Evolutionary conservation across 2,888 invertebrate genomes (phyloP).

Genomic region (Synanthedon formicaeformis): DNA sequence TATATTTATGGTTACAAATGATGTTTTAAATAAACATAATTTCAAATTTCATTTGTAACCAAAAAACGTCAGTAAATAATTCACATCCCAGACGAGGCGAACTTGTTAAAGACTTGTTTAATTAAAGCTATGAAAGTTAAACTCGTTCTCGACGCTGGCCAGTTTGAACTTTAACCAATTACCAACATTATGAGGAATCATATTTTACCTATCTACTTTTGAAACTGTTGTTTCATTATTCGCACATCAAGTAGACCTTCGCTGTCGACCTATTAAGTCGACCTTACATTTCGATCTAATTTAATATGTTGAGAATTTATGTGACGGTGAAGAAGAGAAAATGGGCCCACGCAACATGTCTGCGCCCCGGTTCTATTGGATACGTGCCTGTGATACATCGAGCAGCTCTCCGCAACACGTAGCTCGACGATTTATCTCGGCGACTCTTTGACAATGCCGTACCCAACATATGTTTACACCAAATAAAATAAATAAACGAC

Average conservation of each 20-base stretch:
- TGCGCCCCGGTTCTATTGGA: constrained; percentile 39
- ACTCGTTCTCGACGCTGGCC: too few species aligned
- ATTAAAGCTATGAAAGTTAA: too few species aligned
- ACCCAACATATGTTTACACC: constrained; percentile 26
- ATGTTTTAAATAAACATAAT: too few species aligned
- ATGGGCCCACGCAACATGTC: constrained; percentile 51
- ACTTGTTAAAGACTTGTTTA: too few species aligned
- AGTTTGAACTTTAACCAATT: neutral
- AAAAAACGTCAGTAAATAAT: too few species aligned
- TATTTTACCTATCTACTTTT: neutral
- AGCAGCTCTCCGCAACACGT: constrained; percentile 40
- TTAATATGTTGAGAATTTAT: constrained; percentile 52
- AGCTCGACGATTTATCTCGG: constrained; percentile 36
- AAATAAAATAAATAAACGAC: constrained; percentile 26
- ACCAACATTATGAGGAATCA: neutral
- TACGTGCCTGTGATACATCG: constrained; percentile 46
- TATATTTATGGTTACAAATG: too few species aligned
- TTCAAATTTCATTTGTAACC: too few species aligned
- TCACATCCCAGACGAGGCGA: too few species aligned
- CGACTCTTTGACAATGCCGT: constrained; percentile 27
- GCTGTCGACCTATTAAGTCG: neutral
- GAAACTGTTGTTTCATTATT: too few species aligned
- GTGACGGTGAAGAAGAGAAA: constrained; percentile 36
- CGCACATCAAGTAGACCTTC: too few species aligned
- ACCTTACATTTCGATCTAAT: constrained; percentile 47